Conservation (phyloP, 2,888 invertebrate species). For the Cheilosia scutellata region DNA sequence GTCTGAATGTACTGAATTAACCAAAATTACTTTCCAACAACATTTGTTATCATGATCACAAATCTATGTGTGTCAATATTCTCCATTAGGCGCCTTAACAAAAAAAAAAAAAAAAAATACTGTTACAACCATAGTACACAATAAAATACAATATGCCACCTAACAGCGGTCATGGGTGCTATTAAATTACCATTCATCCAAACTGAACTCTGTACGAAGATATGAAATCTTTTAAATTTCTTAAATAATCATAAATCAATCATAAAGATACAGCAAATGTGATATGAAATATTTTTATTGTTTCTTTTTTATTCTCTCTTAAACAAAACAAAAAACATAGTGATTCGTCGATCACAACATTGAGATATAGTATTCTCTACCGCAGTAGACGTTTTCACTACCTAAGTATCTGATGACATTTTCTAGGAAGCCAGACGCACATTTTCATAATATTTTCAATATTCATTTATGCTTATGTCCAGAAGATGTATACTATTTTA, state of each 20-base stretch:
- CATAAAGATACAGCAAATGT: constrained; percentile 57
- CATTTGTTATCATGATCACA: not conserved
- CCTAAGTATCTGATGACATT: constrained; percentile 65
- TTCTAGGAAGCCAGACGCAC: constrained; percentile 34
- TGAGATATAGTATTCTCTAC: constrained; percentile 13
- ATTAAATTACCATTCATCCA: constrained; percentile 28
- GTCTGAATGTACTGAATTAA: not conserved
- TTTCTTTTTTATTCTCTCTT: constrained; percentile 16
- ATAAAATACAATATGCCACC: constrained; percentile 1
- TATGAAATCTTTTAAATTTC: constrained; percentile 56
- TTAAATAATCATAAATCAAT: constrained; percentile 68
- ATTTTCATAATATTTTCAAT: constrained; percentile 63
- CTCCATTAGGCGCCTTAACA: not conserved
- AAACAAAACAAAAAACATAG: not conserved
- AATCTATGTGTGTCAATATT: not conserved
- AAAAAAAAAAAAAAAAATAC: not conserved
- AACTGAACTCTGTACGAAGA: constrained; percentile 30
- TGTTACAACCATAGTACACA: not conserved
- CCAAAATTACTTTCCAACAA: not conserved
- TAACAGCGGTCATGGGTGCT: not conserved
- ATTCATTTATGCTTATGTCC: constrained; percentile 10
- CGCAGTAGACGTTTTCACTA: constrained; percentile 26
- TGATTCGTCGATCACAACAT: constrained; percentile 35
- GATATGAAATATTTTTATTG: constrained; percentile 69
- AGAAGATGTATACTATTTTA: constrained; percentile 37